phyloP scores from a whole-genome alignment of 1,140 invertebrate species.

The Lordiphosa clarofinis region DNA sequence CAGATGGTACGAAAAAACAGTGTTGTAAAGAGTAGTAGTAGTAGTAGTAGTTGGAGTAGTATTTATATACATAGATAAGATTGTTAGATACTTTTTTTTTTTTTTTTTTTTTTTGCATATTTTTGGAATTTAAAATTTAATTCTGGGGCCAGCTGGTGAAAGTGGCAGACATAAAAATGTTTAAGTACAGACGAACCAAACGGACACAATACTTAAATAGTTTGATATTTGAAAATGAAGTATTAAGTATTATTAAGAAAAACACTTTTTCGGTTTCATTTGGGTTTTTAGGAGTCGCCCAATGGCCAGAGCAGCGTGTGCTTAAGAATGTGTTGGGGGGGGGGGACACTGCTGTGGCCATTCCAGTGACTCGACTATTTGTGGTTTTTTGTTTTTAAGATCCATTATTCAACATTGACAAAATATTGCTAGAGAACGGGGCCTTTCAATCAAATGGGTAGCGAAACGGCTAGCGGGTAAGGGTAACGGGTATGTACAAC shows the following conservation, averaged over 20 bases:
- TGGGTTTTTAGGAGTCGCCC: conserved; percentile 58
- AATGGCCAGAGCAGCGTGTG: conserved; percentile 64
- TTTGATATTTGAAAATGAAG: conserved; percentile 63
- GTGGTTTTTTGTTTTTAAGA: conserved; percentile 50
- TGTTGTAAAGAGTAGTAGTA: conserved; percentile 25
- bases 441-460: conserved; percentile 30
- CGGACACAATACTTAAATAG: conserved; percentile 76
- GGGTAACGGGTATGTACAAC: conserved; percentile 34
- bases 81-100: conserved; percentile 36
- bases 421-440: conserved; percentile 76
- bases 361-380: conserved; percentile 68
- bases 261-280: conserved; percentile 29
- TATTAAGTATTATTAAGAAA: conserved; percentile 59
- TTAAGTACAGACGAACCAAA: conserved; percentile 79
- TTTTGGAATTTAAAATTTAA: conserved; percentile 66
- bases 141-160: conserved; percentile 53
- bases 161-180: conserved; percentile 79
- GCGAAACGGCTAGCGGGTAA: conserved; percentile 10
- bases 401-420: conserved; percentile 66
- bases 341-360: conserved; percentile 54
- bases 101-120: conserved; percentile 51
- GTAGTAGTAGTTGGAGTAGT: conserved; percentile 8
- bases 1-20: conserved; percentile 34
- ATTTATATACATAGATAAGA: conserved; percentile 36
- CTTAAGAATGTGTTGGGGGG: conserved; percentile 11